Percentiles rank a stretch among this genome's conserved stretches.
phyloP scores from a whole-genome alignment of 2,113 vertebrate species.

The Engraulis encrasicolus region DNA sequence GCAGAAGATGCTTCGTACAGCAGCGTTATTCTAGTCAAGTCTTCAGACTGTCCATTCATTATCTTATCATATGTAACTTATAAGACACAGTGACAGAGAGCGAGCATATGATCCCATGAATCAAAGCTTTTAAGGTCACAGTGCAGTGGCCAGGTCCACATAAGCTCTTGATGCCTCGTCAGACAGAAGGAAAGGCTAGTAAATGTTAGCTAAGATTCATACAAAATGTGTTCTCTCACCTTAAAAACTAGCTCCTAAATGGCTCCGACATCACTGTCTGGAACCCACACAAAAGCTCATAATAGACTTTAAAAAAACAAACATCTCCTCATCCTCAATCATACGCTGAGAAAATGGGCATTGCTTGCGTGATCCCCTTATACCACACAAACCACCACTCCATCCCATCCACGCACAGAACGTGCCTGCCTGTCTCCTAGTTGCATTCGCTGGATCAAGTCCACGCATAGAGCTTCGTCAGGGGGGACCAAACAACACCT shows the following conservation, averaged over 20 bases:
- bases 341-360: neutral
- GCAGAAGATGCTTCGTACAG: neutral
- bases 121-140: neutral
- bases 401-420: neutral
- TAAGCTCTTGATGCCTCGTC: neutral
- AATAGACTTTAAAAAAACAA: constrained; percentile 30
- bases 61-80: neutral
- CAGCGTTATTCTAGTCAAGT: neutral
- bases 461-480: neutral
- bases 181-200: neutral
- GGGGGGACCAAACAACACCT: neutral
- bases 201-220: neutral
- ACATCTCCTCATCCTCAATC: neutral
- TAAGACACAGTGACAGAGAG: neutral
- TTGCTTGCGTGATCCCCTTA: neutral
- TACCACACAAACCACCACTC: too few relatives aligned
- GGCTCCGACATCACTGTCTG: neutral
- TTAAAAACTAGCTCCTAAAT: neutral
- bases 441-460: neutral
- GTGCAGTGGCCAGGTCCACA: neutral
- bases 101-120: neutral
- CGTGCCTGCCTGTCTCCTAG: neutral
- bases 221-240: neutral
- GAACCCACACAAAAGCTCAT: neutral
- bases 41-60: neutral